Evolutionary conservation across 2,797 vertebrate species (phyloP).

Genomic region (Hypotaenidia okinawae): DNA sequence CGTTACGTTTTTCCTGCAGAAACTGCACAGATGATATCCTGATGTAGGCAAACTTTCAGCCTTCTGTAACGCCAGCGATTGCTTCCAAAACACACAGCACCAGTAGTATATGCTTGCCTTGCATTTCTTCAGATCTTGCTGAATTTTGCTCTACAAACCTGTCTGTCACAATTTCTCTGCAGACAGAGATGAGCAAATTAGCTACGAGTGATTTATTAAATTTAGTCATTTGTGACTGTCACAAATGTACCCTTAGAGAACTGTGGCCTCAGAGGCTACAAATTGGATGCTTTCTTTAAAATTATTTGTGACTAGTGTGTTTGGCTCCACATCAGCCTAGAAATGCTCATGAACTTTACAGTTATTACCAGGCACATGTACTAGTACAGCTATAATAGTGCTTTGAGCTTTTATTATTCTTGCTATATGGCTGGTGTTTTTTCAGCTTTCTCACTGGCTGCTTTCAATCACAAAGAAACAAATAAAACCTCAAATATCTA

Average conservation of each 20-base stretch:
- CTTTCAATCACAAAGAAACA: not conserved
- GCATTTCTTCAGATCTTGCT: not conserved
- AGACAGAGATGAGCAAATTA: not conserved
- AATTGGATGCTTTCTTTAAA: not conserved
- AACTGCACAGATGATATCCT: not conserved
- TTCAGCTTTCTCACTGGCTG: not conserved
- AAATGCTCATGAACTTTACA: not conserved
- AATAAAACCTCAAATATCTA: not conserved
- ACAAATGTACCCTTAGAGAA: not conserved
- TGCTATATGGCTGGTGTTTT: not conserved
- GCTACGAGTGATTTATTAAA: not conserved
- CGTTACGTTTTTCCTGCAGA: conserved; percentile 1
- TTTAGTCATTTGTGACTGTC: not conserved
- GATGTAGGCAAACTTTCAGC: conserved; percentile 8
- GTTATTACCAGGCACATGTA: not conserved
- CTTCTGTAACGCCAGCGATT: not conserved
- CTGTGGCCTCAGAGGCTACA: not conserved
- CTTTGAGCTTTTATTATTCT: not conserved
- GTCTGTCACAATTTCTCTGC: not conserved
- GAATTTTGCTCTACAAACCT: not conserved
- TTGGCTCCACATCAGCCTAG: not conserved
- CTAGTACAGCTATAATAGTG: not conserved
- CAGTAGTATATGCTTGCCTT: not conserved
- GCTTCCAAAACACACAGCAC: not conserved
- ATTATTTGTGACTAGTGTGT: not conserved